These are phyloP conservation scores for Dryobates pubescens DNA, from an alignment of 2,797 vertebrate genomes.

Conservation along the genomic window DNA sequence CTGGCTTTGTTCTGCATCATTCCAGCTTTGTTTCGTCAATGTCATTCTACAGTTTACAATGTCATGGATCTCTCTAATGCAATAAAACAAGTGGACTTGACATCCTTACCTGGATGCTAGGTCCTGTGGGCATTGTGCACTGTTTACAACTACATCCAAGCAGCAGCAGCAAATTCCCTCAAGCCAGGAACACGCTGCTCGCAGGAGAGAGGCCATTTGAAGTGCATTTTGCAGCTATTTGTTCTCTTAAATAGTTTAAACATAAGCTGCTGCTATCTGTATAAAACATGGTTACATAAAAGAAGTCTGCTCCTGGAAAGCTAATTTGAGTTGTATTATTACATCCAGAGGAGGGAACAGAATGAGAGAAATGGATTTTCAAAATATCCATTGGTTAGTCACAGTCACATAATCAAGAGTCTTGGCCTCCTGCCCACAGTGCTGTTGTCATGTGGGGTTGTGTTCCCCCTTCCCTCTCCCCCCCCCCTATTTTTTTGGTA, in stretches of 20 bases:
- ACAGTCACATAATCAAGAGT: slow-evolving; percentile 28
- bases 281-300: slow-evolving; percentile 44
- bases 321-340: slow-evolving; percentile 47
- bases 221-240: slow-evolving; percentile 60
- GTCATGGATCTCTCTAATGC: not conserved
- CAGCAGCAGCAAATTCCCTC: slow-evolving; percentile 18
- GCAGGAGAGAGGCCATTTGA: slow-evolving; percentile 40
- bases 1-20: not conserved
- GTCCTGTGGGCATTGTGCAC: not conserved
- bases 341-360: slow-evolving; percentile 1
- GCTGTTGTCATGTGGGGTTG: slow-evolving; percentile 12
- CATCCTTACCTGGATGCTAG: not conserved
- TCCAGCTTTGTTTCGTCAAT: not conserved
- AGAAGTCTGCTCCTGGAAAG: slow-evolving; percentile 47
- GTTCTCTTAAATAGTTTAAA: slow-evolving; percentile 74
- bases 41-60: not conserved
- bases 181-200: not conserved
- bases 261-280: slow-evolving; percentile 48
- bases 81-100: not conserved
- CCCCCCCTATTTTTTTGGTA: not conserved
- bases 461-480: too few species aligned
- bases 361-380: slow-evolving; percentile 11
- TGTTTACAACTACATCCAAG: not conserved
- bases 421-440: slow-evolving; percentile 44
- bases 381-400: slow-evolving; percentile 32